Base-by-base conservation (phyloP, 30 jellyfish, hydroid and myxozoan genomes). In the Pelagia noctiluca region DNA sequence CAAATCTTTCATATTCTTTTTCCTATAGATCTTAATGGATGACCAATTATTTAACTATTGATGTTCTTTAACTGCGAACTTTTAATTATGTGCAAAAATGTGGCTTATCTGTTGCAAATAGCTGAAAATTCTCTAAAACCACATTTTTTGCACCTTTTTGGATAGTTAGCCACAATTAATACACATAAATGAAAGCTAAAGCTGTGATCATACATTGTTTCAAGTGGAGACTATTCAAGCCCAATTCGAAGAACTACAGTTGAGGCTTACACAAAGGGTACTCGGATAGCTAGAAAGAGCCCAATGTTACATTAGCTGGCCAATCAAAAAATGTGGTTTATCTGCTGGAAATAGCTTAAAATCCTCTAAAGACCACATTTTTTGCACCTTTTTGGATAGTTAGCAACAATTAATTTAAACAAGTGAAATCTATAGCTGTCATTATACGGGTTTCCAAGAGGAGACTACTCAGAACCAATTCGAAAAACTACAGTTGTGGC, bases 261-360 rank as follows among this genome's bases (percentile, higher is more conserved):
- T 42, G 57, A 42, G 57, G 57, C 57, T 42, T 5, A 42, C 57
- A 42, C 57, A 42, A 42, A 42, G 57, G 57, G 57, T 42, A 42
- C 57, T 42, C 57, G 16, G 57, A 42, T 42, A 42, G 57, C 57
- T 42, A 42, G 57, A 42, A 42, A 42, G 57, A 42, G 57, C 57
- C 57, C 57, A 42, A 42, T 42, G 57, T 42, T 42, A 42, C 57
- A 42, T 42, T 42, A 42, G 57, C 57, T 42, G 57, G 57, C 57
- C 57, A 42, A 42, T 42, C 57, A 42, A 42, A 42, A 42, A 42
- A 42, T 42, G 57, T 42, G 57, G 57, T 42, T 42, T 42, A 42
- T 42, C 57, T 42, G 57, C 57, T 42, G 57, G 57, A 42, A 42
- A 42, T 42, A 42, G 57, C 57, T 42, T 8, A 42, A 42, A 42